Evolutionary conservation across 2,113 vertebrate species (phyloP).

Genomic region (Chionis minor): DNA sequence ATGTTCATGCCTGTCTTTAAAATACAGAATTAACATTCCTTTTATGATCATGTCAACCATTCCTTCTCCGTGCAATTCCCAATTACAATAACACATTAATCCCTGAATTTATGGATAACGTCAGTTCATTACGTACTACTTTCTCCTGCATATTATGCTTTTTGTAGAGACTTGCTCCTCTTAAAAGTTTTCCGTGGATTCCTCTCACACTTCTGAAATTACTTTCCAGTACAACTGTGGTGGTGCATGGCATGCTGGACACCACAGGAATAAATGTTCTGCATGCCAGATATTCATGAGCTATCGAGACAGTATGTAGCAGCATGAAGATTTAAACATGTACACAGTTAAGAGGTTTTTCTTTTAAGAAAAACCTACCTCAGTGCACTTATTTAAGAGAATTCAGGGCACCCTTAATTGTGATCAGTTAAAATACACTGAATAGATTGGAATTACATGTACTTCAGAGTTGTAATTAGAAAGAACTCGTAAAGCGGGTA

Average conservation of each 20-base stretch:
- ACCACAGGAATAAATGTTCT: not conserved
- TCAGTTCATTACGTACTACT: not conserved
- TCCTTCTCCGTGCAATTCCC: not conserved
- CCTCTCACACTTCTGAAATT: not conserved
- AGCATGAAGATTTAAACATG: not conserved
- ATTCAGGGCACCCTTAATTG: not conserved
- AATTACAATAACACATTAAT: not conserved
- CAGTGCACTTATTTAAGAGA: not conserved
- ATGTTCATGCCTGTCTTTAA: not conserved
- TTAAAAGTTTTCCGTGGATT: not conserved
- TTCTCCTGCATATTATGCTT: not conserved
- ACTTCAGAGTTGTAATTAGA: not conserved
- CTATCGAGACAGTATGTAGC: not conserved
- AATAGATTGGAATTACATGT: not conserved
- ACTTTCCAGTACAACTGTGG: not conserved
- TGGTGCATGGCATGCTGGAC: not conserved
- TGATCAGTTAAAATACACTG: not conserved
- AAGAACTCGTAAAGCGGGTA: not conserved
- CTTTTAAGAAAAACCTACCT: not conserved
- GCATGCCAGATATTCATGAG: not conserved
- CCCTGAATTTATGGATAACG: not conserved
- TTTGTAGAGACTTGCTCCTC: not conserved
- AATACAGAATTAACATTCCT: not conserved
- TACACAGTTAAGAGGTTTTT: not conserved
- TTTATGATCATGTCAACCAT: not conserved